A percentile compares a stretch with the other conserved stretches of the same genome.
Evolutionary conservation across 37 sponge, comb jelly and placozoan species (phyloP).

Genomic region (Dysidea cf. avara): DNA sequence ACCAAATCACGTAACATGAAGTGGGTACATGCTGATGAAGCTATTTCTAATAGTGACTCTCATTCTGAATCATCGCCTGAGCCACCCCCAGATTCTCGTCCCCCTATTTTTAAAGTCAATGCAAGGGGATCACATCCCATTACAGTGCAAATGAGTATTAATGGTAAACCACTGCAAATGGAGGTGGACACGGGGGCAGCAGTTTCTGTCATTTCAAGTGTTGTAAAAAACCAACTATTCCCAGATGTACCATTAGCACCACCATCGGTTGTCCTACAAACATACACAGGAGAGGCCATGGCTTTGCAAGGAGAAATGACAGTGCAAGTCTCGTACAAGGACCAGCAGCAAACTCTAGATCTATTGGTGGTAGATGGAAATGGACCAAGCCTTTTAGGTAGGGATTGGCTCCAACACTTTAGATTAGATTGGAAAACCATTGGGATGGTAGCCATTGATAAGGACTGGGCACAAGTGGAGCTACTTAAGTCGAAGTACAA

Average conservation of each 20-base stretch:
- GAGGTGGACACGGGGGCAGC: conserved; percentile 54
- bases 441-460: neutral
- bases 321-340: conserved; percentile 16
- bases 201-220: conserved; percentile 24
- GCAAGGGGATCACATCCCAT: conserved; percentile 25
- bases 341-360: conserved; percentile 1
- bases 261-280: too few species aligned
- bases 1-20: too few species aligned
- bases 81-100: too few species aligned
- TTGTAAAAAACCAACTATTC: neutral
- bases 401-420: conserved; percentile 43
- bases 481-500: conserved; percentile 21
- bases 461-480: neutral
- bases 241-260: neutral
- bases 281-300: conserved; percentile 37
- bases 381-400: conserved; percentile 51
- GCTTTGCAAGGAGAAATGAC: conserved; percentile 14
- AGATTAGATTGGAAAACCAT: conserved; percentile 1
- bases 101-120: too few species aligned
- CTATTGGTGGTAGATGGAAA: conserved; percentile 23
- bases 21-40: too few species aligned
- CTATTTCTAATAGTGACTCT: too few species aligned
- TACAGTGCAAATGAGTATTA: conserved; percentile 4
- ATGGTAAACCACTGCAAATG: conserved; percentile 23
- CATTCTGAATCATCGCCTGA: too few species aligned